These are phyloP conservation scores for Istiophorus platypterus DNA, from an alignment of 2,113 vertebrate species.

Conservation along the genomic window DNA sequence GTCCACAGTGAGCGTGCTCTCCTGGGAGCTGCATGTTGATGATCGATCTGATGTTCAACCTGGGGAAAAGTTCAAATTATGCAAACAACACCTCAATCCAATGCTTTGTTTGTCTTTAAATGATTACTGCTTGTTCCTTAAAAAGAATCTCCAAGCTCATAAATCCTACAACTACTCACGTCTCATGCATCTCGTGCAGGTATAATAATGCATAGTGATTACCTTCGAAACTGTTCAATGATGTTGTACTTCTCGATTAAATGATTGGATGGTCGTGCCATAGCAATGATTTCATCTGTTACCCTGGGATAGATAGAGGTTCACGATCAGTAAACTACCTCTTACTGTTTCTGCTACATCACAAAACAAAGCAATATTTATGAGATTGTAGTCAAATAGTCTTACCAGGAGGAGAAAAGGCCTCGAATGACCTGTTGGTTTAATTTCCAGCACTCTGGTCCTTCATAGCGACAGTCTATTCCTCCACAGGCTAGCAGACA, in stretches of 20 bases:
- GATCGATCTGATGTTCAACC: slow-evolving; percentile 85
- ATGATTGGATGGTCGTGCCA: slow-evolving; percentile 83
- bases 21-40: slow-evolving; percentile 87
- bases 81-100: not conserved
- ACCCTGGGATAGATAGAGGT: slow-evolving; percentile 74
- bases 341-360: not conserved
- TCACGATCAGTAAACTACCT: not conserved
- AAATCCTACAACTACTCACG: not conserved
- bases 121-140: not conserved
- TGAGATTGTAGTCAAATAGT: not conserved
- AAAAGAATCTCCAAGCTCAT: not conserved
- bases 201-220: slow-evolving; percentile 30
- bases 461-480: slow-evolving; percentile 86
- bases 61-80: slow-evolving; percentile 43
- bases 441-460: slow-evolving; percentile 83
- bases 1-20: slow-evolving; percentile 87
- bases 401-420: slow-evolving; percentile 87
- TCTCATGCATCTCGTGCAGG: not conserved
- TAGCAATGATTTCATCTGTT: slow-evolving; percentile 86
- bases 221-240: slow-evolving; percentile 87
- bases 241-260: slow-evolving; percentile 85
- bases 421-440: slow-evolving; percentile 85
- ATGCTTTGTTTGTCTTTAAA: not conserved
- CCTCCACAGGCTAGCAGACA: slow-evolving; percentile 86
- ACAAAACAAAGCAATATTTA: not conserved